Conservation (phyloP, 2,888 invertebrate species). For the Lochmaea capreae region DNA sequence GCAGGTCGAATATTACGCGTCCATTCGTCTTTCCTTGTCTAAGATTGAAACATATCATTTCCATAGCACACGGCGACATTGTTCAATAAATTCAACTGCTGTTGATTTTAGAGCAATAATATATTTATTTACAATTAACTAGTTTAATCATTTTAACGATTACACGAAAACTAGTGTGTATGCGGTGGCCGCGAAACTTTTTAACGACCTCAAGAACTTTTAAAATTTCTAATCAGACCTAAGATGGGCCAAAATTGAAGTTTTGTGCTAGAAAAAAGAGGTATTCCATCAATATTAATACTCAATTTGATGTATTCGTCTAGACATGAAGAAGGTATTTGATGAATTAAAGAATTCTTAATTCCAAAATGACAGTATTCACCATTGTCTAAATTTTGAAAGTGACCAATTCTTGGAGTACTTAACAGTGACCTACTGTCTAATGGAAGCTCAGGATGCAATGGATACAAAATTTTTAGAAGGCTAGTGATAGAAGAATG, state of each 20-base stretch:
- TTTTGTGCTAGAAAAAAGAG: constrained; percentile 16
- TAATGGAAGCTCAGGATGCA: constrained; percentile 24
- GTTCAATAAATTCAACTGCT: too few species aligned
- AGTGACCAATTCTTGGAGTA: constrained; percentile 12
- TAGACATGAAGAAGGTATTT: constrained; percentile 9
- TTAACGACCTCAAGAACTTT: neutral
- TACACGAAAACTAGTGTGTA: too few species aligned
- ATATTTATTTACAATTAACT: too few species aligned
- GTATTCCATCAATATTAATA: constrained; percentile 18
- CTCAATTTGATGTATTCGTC: constrained; percentile 2
- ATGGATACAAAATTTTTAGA: constrained; percentile 15
- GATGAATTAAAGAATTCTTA: constrained; percentile 14
- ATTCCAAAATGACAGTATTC: constrained; percentile 26
- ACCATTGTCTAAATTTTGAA: constrained; percentile 17
- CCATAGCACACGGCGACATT: too few species aligned
- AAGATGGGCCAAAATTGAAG: constrained; percentile 10
- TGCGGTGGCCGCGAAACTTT: too few species aligned
- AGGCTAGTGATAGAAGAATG: constrained; percentile 24
- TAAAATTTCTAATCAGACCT: neutral
- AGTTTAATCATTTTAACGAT: too few species aligned
- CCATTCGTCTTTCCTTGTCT: too few species aligned
- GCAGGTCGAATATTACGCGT: too few species aligned
- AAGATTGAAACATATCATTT: too few species aligned
- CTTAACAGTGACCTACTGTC: constrained; percentile 20
- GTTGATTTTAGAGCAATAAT: too few species aligned